Conservation (phyloP, 2,113 vertebrate species). For the Gobio gobio region DNA sequence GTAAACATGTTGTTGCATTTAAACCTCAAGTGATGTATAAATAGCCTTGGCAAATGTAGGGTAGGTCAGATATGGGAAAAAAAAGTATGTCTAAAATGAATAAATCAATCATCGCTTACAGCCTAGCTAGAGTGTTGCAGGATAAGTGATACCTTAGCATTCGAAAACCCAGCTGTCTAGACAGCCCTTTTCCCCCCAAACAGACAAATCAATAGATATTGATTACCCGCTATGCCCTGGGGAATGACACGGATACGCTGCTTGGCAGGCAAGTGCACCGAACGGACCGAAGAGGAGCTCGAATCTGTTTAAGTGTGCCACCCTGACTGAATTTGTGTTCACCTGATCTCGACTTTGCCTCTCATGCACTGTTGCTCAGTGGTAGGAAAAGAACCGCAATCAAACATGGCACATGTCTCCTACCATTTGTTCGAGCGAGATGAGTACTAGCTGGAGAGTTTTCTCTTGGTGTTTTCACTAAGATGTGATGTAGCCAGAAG, state of each 20-base stretch:
- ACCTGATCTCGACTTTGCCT: conserved; percentile 53
- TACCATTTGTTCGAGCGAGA: conserved; percentile 25
- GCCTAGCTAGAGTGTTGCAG: conserved; percentile 32
- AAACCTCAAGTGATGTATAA: conserved; percentile 23
- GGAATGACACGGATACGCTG: conserved; percentile 55
- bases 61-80: conserved; percentile 23
- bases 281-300: conserved; percentile 54
- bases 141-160: conserved; percentile 53
- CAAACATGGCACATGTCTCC: conserved; percentile 52
- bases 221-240: conserved; percentile 50
- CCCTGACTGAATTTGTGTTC: conserved; percentile 56
- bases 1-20: background rate
- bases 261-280: conserved; percentile 46
- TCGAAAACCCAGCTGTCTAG: conserved; percentile 61
- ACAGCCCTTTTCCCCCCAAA: conserved; percentile 55
- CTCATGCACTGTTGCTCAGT: conserved; percentile 8
- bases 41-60: conserved; percentile 41
- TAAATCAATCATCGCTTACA: conserved; percentile 59
- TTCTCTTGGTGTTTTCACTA: conserved; percentile 27
- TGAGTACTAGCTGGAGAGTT: background rate
- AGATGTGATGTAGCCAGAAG: conserved; percentile 22
- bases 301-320: conserved; percentile 48
- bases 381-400: conserved; percentile 35
- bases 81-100: conserved; percentile 41
- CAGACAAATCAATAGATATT: conserved; percentile 59